Base-by-base conservation (phyloP, 2,113 vertebrate genomes). In the Pterocles orientalis region DNA sequence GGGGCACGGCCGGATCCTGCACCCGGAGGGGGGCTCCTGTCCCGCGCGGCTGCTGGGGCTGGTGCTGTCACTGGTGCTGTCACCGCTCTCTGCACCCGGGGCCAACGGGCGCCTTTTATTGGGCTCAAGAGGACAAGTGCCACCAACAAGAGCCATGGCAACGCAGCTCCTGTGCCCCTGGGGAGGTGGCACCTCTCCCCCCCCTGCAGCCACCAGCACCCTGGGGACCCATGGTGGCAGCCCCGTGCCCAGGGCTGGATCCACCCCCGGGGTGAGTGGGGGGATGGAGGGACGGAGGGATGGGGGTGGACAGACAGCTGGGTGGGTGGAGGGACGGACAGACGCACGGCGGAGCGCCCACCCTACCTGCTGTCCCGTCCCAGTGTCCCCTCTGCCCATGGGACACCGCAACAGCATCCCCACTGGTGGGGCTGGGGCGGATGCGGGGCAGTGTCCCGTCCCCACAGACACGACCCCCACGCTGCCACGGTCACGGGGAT, bases 181-280 rank as follows among this genome's bases (percentile, higher is more conserved):
- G 41, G 48, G 66, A 82, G 75, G 62, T 45, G 79, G 75, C 69
- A 88, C 53, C 21, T 60, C 34, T 45, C 14, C 64, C 56, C 17
- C 10, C 1, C 14, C 75, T 47, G 36, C 71, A 16, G 77, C 18
- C 36, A 69, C 23, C 1, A 0, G 33, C 56, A 70, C 47, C 56
- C 18, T 1, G 0, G 6, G 29, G 47, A 71, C 8, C 20, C 26
- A n/a, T 0, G 0, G 53, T 5, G 2, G 31, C 26, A 64, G 56
- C 39, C 16, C 62, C 5, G 1, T 34, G 73, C 50, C 45, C 61
- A 56, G 28, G 43, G 43, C 36, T 43, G 17, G 20, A 31, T 57
- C 31, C 15, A 20, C 2, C 8, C 28, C 33, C 2, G 0, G 23
- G 29, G 54, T 23, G 53, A 23, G n/a, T 4, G 34, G 5, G 7